Evolutionary conservation across 2,113 vertebrate genomes (phyloP).

Genomic region (Salminus brasiliensis): DNA sequence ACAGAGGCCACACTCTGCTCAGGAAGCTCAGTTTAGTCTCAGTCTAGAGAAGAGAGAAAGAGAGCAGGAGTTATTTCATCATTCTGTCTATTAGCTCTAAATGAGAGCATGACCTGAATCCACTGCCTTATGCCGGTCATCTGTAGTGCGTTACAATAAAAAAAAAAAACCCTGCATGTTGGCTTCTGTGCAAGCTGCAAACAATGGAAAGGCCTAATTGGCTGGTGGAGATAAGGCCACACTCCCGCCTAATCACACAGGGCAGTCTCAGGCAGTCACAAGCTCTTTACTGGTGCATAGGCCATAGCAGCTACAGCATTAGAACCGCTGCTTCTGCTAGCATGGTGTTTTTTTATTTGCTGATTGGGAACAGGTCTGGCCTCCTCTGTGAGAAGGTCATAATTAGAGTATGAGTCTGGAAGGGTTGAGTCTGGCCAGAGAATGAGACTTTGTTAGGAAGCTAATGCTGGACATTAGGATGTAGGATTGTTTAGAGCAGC

Average conservation of each 20-base stretch:
- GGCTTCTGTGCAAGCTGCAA: background rate
- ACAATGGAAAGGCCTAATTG: constrained; percentile 5
- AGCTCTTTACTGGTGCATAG: constrained; percentile 4
- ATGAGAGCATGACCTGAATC: background rate
- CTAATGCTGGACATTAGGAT: background rate
- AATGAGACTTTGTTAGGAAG: background rate
- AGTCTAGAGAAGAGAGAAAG: background rate
- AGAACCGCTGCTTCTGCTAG: background rate
- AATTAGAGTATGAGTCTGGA: constrained; percentile 7
- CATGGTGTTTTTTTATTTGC: constrained; percentile 19
- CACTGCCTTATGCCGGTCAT: background rate
- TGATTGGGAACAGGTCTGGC: constrained; percentile 1
- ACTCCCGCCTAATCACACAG: constrained; percentile 26
- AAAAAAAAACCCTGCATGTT: background rate
- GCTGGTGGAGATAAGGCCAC: background rate
- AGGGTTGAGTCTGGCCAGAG: constrained; percentile 8
- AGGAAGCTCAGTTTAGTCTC: background rate
- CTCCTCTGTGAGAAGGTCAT: constrained; percentile 5
- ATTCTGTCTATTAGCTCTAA: background rate
- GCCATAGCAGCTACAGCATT: background rate
- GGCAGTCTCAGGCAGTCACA: constrained; percentile 14
- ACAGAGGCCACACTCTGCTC: background rate
- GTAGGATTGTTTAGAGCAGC: no score
- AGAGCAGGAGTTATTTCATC: background rate
- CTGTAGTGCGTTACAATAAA: background rate